These are phyloP conservation scores for Chymomyza procnemis DNA, from an alignment of 2,888 invertebrate species.

Conservation along the genomic window DNA sequence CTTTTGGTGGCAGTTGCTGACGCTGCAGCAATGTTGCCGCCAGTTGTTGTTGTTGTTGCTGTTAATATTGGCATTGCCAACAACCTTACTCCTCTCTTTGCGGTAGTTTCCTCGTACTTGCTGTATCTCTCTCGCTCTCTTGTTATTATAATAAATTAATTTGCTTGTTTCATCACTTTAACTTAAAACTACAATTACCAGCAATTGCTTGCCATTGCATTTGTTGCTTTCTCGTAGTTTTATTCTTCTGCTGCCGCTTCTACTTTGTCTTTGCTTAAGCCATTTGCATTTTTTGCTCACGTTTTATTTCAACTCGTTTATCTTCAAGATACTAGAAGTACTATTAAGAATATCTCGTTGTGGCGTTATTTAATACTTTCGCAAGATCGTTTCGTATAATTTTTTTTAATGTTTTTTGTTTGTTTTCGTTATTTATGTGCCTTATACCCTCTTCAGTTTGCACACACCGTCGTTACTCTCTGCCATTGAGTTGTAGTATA, in stretches of 20 bases:
- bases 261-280: slow-evolving; percentile 2
- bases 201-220: slow-evolving; percentile 32
- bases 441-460: slow-evolving; percentile 4
- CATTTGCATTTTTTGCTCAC: slow-evolving; percentile 22
- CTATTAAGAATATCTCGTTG: slow-evolving; percentile 4
- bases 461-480: slow-evolving; percentile 6
- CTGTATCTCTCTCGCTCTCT: slow-evolving; percentile 21
- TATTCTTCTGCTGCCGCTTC: background rate
- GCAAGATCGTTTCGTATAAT: slow-evolving; percentile 22
- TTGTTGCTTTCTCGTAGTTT: background rate
- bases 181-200: slow-evolving; percentile 17
- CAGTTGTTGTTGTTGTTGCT: slow-evolving; percentile 54
- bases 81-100: background rate
- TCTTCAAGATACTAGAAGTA: background rate
- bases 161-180: slow-evolving; percentile 12
- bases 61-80: slow-evolving; percentile 67
- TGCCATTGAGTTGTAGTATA: slow-evolving; percentile 36
- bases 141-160: slow-evolving; percentile 24
- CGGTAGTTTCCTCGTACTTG: background rate
- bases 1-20: slow-evolving; percentile 41
- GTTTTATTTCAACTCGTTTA: slow-evolving; percentile 12
- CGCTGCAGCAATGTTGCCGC: slow-evolving; percentile 39
- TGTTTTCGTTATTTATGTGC: background rate
- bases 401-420: too few species aligned
- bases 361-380: slow-evolving; percentile 17